Percentiles rank a stretch among this genome's conserved stretches.
Evolutionary conservation across 2,888 invertebrate species (phyloP).

Genomic region (Gandaritis pyraliata): DNA sequence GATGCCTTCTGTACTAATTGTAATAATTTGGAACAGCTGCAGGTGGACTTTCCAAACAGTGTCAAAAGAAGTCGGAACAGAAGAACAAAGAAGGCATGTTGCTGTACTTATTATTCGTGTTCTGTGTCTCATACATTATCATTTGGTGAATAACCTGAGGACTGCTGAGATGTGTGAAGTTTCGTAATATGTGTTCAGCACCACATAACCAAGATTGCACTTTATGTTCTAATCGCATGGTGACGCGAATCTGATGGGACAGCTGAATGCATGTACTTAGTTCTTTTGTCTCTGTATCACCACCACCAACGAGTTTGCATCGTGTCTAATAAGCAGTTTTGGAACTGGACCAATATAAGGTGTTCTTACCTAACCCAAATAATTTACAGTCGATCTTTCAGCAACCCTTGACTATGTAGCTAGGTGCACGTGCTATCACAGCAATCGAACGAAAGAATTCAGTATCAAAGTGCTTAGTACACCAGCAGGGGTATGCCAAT

Average conservation of each 20-base stretch:
- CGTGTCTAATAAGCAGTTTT: too few relatives aligned
- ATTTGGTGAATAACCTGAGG: constrained; percentile 5
- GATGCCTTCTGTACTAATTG: constrained; percentile 9
- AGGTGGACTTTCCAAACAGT: constrained; percentile 55
- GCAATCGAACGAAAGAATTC: too few relatives aligned
- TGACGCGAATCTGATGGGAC: background rate
- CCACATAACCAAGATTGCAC: constrained; percentile 36
- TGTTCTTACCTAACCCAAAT: too few relatives aligned
- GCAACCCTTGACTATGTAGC: too few relatives aligned
- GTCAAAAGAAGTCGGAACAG: constrained; percentile 49
- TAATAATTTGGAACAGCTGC: constrained; percentile 61
- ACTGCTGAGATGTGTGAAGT: background rate
- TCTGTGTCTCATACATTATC: constrained; percentile 31
- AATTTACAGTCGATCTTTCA: too few relatives aligned
- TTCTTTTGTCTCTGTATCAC: too few relatives aligned
- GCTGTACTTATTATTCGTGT: constrained; percentile 27
- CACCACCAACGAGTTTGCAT: too few relatives aligned
- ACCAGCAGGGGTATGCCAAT: too few relatives aligned
- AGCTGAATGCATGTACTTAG: too few relatives aligned
- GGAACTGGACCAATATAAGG: too few relatives aligned
- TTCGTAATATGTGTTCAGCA: background rate
- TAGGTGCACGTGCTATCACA: too few relatives aligned
- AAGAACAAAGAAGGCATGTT: constrained; percentile 65
- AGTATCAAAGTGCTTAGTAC: too few relatives aligned
- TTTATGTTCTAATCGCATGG: constrained; percentile 43